Evolutionary conservation across 2,888 invertebrate genomes (phyloP), one percentile per base, ranked within the genome.

Genomic region (Rhingia campestris): DNA sequence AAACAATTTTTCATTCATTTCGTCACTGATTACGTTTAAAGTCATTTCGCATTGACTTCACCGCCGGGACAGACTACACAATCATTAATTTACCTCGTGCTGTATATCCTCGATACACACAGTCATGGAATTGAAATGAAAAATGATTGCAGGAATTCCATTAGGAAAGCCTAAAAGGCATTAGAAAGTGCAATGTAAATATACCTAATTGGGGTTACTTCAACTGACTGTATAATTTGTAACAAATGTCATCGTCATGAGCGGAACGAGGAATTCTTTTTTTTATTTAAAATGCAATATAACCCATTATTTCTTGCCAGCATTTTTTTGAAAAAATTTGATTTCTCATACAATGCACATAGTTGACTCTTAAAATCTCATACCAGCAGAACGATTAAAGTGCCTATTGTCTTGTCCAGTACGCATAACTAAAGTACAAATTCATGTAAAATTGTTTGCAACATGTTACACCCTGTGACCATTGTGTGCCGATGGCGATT

Each of bases 401-500:
- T 72, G 49, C 45, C 74, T 51, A 73, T 84, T 84, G 82, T 84
- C 58, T 79, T 73, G 22, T 7, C 7, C 64, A 70, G 12, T 22
- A 4, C 37, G 22, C 22, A 22, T 22, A 22, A 41, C 58, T 69
- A 66, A 80, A 84, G 84, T 84, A 75, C n/a, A 80, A 70, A 74
- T 66, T 75, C 80, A 75, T 84, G 84, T 84, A 69, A 74, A 84
- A 73, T 32, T 69, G 49, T 58, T 74, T 79, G 73, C 79, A 73
- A 74, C 74, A 79, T 63, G 69, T 80, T 74, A 70, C 80, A 80
- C 80, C 53, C 59, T 80, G 70, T 80, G 84, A 70, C 80, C 56
- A 70, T 66, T 80, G 80, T 75, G 64, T 30, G 84, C 84, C 84
- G 64, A 37, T 66, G 80, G 84, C 84, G 69, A 79, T 84, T 84